These are phyloP conservation scores for Serranochromis macrocephalus DNA, from an alignment of 2,113 vertebrate genomes.

Conservation along the genomic window DNA sequence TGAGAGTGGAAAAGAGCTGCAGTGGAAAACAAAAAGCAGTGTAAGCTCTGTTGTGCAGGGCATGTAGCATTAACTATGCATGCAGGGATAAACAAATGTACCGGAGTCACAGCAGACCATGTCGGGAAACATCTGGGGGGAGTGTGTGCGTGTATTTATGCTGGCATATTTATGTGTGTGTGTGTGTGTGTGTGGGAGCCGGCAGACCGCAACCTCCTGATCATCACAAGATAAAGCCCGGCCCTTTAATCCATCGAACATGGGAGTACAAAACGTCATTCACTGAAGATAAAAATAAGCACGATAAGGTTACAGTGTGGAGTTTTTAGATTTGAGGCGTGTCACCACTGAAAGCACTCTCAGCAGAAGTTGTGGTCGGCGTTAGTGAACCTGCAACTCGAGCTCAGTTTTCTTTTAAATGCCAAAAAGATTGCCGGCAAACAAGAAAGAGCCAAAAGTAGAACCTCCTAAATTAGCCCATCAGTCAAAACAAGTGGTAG, in stretches of 20 bases:
- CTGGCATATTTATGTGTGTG: background rate
- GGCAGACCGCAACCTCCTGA: constrained; percentile 9
- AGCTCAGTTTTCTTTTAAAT: constrained; percentile 38
- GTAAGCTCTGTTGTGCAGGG: constrained; percentile 16
- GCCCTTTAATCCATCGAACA: constrained; percentile 8
- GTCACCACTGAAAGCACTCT: constrained; percentile 36
- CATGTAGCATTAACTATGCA: constrained; percentile 29
- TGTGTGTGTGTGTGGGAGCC: background rate
- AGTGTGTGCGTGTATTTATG: constrained; percentile 10
- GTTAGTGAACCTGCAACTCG: constrained; percentile 28
- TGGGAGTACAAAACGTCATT: constrained; percentile 28
- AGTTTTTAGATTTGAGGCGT: constrained; percentile 44
- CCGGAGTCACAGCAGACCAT: constrained; percentile 30
- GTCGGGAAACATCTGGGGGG: constrained; percentile 53
- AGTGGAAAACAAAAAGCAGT: constrained; percentile 40
- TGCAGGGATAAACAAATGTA: constrained; percentile 45
- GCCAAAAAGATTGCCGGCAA: constrained; percentile 17
- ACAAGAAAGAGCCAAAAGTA: constrained; percentile 23
- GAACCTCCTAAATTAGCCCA: constrained; percentile 24
- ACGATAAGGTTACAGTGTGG: constrained; percentile 48
- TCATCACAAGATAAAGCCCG: constrained; percentile 23
- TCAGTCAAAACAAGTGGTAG: constrained; percentile 15
- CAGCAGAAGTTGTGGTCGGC: background rate
- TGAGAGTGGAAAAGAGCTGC: background rate
- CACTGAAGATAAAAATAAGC: constrained; percentile 55